Percentiles rank a stretch among this genome's conserved stretches.
phyloP scores from a whole-genome alignment of 2,113 vertebrate species.

The Python bivittatus region DNA sequence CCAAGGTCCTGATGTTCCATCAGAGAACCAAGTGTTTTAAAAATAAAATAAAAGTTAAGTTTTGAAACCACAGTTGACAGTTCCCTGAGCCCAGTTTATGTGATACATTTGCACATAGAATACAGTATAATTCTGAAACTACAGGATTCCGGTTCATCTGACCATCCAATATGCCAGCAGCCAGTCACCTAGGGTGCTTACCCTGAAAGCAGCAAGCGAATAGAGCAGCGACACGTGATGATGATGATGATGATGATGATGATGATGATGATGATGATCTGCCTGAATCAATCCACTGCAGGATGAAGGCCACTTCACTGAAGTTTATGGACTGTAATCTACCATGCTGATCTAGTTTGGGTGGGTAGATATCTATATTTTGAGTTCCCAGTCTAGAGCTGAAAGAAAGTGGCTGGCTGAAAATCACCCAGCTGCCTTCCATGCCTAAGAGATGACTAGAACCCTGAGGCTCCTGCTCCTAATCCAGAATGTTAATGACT shows the following conservation, averaged over 20 bases:
- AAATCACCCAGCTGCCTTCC: not conserved
- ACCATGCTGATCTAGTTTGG: not conserved
- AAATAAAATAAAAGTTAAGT: not conserved
- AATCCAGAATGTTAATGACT: too few relatives aligned
- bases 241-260: not conserved
- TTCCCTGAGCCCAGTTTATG: not conserved
- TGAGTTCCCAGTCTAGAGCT: not conserved
- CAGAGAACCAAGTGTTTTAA: not conserved
- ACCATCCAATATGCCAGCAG: not conserved
- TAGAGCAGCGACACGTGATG: not conserved
- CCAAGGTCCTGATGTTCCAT: not conserved
- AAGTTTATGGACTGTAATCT: not conserved
- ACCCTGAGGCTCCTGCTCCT: not conserved
- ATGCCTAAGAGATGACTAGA: not conserved
- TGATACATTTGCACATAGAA: not conserved
- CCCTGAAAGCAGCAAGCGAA: not conserved
- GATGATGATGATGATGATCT: not conserved
- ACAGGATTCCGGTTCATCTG: not conserved
- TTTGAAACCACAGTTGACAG: not conserved
- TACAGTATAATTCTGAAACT: not conserved
- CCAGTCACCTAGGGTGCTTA: not conserved
- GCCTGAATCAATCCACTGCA: not conserved
- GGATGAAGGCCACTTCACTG: not conserved
- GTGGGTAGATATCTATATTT: not conserved
- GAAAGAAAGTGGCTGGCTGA: not conserved